Evolutionary conservation across 2,888 invertebrate genomes (phyloP), one percentile per base, ranked within the genome.

Genomic region (Drosophila barbarae): DNA sequence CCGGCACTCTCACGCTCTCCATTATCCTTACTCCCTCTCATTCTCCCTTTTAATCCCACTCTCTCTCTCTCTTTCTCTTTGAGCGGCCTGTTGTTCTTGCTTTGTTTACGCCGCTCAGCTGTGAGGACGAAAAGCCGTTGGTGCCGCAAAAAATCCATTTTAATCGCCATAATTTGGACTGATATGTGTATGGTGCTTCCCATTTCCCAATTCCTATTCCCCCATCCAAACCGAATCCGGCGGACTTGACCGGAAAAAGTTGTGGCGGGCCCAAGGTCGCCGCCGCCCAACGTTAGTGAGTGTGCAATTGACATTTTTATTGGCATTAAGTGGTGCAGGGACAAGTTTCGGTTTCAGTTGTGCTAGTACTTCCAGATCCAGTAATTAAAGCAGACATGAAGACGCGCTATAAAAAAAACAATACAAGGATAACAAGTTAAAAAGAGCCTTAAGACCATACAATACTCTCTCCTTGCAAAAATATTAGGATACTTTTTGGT

Each of bases 21-120:
- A 26, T 23, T 57, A 36, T 30, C 23, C 36, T 5, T 23, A 23
- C 57, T 41, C 10, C 21, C 26, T 12, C 28, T 5, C 34, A 30
- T 12, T 12, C 34, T 51, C 50, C 54, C 44, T 69, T 55, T 69
- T 6, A 26, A 6, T 26, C 18, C 18, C 18, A 18, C 53, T 50
- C 51, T 71, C n/a, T 32, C 41, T 28, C n/a, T 49, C 30, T 39
- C n/a, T 36, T 7, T 26, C 21, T 13, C 28, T 18, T 12, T 1
- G 21, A 44, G 42, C 41, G 28, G 58, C 72, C 67, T 70, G 69
- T 76, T 77, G 58, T 57, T 61, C 35, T 55, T 39, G 64, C 53
- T 81, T 79, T 79, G 78, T 79, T 80, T 80, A 79, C 73, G 60
- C 69, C 81, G 81, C 77, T 75, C 78, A 79, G 78, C 78, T 79